These are phyloP conservation scores for Zeus faber DNA, from an alignment of 2,113 vertebrate genomes.

Conservation along the genomic window DNA sequence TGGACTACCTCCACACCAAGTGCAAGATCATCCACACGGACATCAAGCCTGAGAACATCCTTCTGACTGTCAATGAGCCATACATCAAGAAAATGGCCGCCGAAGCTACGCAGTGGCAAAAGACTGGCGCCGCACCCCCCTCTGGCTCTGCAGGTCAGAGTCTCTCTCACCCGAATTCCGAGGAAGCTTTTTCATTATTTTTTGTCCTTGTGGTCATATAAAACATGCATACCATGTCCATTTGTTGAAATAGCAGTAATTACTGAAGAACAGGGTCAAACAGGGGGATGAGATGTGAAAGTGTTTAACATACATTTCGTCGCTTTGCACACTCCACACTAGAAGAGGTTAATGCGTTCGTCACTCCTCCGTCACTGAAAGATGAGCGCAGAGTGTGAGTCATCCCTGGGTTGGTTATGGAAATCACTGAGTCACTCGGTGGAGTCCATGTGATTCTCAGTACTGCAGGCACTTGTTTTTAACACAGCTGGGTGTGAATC, in stretches of 20 bases:
- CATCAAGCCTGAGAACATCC: slow-evolving; percentile 96
- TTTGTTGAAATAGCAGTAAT: too few species aligned
- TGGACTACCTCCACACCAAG: slow-evolving; percentile 94
- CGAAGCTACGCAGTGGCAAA: slow-evolving; percentile 95
- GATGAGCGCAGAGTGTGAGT: slow-evolving; percentile 46
- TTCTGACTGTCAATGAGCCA: slow-evolving; percentile 89
- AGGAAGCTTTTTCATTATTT: slow-evolving; percentile 7
- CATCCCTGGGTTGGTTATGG: slow-evolving; percentile 44
- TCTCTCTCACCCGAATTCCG: slow-evolving; percentile 12
- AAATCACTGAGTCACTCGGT: slow-evolving; percentile 40
- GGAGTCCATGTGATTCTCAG: slow-evolving; percentile 23
- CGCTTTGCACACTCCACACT: too few species aligned
- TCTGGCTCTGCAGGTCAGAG: slow-evolving; percentile 91
- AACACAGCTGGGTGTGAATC: slow-evolving; percentile 42
- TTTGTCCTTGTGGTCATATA: too few species aligned
- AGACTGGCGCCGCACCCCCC: slow-evolving; percentile 89
- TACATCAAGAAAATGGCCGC: slow-evolving; percentile 92
- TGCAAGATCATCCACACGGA: slow-evolving; percentile 98
- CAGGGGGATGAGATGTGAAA: too few species aligned
- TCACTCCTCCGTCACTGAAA: too few species aligned
- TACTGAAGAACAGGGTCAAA: too few species aligned
- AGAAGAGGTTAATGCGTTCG: too few species aligned
- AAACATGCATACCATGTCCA: too few species aligned
- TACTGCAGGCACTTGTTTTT: slow-evolving; percentile 27
- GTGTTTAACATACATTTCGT: too few species aligned